Evolutionary conservation across 2,113 vertebrate genomes (phyloP).

Genomic region (Mesocricetus auratus): DNA sequence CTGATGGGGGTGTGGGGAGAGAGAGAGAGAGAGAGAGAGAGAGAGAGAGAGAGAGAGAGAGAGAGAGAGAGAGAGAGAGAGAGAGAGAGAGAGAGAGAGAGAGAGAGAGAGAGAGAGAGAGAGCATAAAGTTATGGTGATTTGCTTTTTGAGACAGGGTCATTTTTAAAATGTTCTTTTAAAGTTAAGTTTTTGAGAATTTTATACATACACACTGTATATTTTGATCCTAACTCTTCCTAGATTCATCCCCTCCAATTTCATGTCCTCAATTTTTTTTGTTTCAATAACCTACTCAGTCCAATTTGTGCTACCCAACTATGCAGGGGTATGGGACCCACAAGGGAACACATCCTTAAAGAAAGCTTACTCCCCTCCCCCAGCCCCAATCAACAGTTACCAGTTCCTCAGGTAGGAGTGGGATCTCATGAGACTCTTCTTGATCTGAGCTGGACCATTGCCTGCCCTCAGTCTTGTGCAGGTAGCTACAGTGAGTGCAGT

Average conservation of each 20-base stretch:
- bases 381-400: too few species aligned
- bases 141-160: not conserved
- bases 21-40: not conserved
- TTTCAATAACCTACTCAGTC: not conserved
- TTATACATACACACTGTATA: not conserved
- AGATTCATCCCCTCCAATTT: not conserved
- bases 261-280: not conserved
- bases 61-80: not conserved
- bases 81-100: not conserved
- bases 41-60: not conserved
- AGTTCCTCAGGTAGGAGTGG: not conserved
- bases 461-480: not conserved
- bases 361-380: too few species aligned
- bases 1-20: not conserved
- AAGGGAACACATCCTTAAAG: not conserved
- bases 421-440: too few species aligned
- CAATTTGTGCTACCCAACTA: not conserved
- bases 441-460: not conserved
- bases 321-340: not conserved
- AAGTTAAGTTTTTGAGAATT: not conserved
- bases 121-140: not conserved
- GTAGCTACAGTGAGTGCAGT: not conserved
- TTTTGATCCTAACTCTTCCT: not conserved
- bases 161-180: not conserved
- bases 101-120: not conserved